phyloP scores from a whole-genome alignment of 2,888 invertebrate species.

The Pinctada fucata region DNA sequence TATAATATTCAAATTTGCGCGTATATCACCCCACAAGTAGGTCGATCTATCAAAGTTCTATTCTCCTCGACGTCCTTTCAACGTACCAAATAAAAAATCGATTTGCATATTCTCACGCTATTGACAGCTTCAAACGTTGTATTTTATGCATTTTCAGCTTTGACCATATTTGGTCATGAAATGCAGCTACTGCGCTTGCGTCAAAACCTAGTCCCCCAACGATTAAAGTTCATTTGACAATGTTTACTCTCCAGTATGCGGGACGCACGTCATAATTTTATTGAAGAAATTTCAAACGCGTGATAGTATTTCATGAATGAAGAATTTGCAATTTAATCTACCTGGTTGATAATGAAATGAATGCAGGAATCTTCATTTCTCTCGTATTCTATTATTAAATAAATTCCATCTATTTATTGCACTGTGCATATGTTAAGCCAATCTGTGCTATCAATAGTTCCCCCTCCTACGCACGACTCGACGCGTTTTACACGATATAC shows the following conservation, averaged over 20 bases:
- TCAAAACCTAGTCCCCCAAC: slow-evolving; percentile 1
- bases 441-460: background rate
- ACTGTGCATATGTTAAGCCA: background rate
- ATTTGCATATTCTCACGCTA: too few species aligned
- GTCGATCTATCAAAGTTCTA: too few species aligned
- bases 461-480: background rate
- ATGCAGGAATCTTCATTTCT: background rate
- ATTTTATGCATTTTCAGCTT: background rate
- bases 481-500: background rate
- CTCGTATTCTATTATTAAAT: background rate
- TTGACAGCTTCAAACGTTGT: too few species aligned
- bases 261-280: background rate
- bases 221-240: background rate
- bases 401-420: background rate
- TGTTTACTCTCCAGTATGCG: background rate
- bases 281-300: background rate
- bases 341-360: background rate
- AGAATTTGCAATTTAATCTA: background rate
- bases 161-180: background rate
- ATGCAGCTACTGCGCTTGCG: background rate
- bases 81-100: too few species aligned
- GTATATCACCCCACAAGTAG: too few species aligned
- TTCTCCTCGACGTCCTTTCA: too few species aligned
- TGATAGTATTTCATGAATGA: background rate
- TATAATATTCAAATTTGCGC: too few species aligned